Conservation (phyloP, 2,888 invertebrate species). For the Tipula lateralis region DNA sequence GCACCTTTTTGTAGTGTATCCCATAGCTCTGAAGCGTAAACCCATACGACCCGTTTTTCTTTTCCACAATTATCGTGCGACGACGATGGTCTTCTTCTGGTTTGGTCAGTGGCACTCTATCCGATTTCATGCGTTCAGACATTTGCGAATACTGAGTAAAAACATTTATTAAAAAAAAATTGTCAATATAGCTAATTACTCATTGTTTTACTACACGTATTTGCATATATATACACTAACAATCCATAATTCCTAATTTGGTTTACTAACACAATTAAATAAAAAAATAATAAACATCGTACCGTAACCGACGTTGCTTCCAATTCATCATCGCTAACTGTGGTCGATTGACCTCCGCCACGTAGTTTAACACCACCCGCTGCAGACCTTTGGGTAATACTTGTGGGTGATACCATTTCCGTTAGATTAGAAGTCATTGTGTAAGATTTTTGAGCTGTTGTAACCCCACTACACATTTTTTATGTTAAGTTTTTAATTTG, state of each 20-base stretch:
- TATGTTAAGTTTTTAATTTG: not conserved
- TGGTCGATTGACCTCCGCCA: conserved; percentile 43
- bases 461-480: conserved; percentile 25
- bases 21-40: conserved; percentile 97
- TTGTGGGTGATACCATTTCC: conserved; percentile 29
- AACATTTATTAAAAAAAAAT: conserved; percentile 29
- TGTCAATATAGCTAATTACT: not conserved
- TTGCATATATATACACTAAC: conserved; percentile 25
- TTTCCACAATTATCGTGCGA: conserved; percentile 87
- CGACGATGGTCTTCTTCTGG: conserved; percentile 81
- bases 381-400: conserved; percentile 32
- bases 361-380: conserved; percentile 39
- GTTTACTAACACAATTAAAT: conserved; percentile 31
- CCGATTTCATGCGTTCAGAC: conserved; percentile 56
- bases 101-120: conserved; percentile 63
- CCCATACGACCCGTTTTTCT: conserved; percentile 85
- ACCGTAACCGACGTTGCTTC: conserved; percentile 53
- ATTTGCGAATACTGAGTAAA: conserved; percentile 31
- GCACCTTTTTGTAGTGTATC: conserved; percentile 89
- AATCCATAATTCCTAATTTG: not conserved
- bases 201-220: not conserved
- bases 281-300: conserved; percentile 31
- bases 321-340: conserved; percentile 52
- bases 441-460: not conserved
- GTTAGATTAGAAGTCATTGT: conserved; percentile 20